Evolutionary conservation across 2,888 invertebrate genomes (phyloP), one percentile per base, ranked within the genome.

Genomic region (Neocrepidodera transversa): DNA sequence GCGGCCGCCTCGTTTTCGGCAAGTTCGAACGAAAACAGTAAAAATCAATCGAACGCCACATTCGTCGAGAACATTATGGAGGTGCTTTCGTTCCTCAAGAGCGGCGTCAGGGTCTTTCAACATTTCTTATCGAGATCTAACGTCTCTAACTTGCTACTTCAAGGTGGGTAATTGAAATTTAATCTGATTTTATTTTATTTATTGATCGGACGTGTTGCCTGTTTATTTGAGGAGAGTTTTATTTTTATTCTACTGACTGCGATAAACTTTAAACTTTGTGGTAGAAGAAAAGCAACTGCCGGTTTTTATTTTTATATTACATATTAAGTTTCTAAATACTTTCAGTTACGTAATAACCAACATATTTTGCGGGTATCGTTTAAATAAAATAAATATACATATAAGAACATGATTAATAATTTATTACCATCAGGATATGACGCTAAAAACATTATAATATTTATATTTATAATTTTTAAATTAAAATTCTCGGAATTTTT

Each of bases 31-130:
- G 76, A 72, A 52, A 64, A 71, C 43, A 60, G 42, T 58, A 73
- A 70, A 62, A 68, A 64, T 64, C 70, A 68, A 61, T 70, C 71
- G 55, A 78, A 79, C 61, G 71, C 72, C 56, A 78, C 78, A 32
- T 81, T 82, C 69, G 76, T 82, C 49, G 81, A 82, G 66, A 81
- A 81, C 68, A 78, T 83, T 65, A 77, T 80, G 70, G 81, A 82
- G 70, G 81, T 86, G 70, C 76, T 86, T 65, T 82, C 83, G 64
- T 84, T 83, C 75, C 82, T 86, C 73, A 86, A 86, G 76, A 84
- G 83, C 63, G 85, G 86, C 58, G 86, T 86, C 57, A 81, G 85
- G 73, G 86, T 86, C 49, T 86, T 86, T 74, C 85, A 86, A 70
- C 85, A 86, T 74, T 86, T 86, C 71, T 78, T 86, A 62, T 82